Evolutionary conservation across 2,113 vertebrate genomes (phyloP), one percentile per base, ranked within the genome.

Genomic region (Fukomys damarensis): DNA sequence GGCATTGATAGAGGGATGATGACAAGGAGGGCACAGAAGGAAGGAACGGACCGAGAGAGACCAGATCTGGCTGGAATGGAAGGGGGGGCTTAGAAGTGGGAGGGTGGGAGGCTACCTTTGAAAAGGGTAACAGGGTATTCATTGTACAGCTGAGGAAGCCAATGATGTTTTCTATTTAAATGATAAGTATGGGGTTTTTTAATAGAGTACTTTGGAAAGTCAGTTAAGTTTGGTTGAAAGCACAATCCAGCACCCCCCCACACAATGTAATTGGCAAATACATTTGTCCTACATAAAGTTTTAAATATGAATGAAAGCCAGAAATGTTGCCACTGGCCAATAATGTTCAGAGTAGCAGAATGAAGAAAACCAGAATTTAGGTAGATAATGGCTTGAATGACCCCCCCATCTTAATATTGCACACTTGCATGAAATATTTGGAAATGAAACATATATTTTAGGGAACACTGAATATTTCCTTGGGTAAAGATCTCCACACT

Each of bases 201-300:
- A 68, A 19, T 63, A 74, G 74, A 63, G 56, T 84, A n/a, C 24
- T 43, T 95, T 49, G 68, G 87, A 89, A 93, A 85, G 17, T 32
- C 56, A 41, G 49, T 38, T 32, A 3, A 93, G 2, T 80, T 83
- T 43, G 19, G 22, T 74, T 8, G 7, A 68, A 35, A 43, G 49
- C 38, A 28, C 32, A 76, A 43, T 41, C 26, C 1, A 16, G 1
- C 52, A 38, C 46, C 38, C 20, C 26, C n/a, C 11, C 2, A 52
- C 4, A 52, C n/a, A 41, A 13, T 1, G 26, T 76, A 76, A 76
- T 32, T 89, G 43, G 7, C 22, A 17, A 49, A 41, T 5, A 49
- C 65, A 54, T 1, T 8, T 8, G 68, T 30, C 72, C 41, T 76
- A 46, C 46, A 11, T 38, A 32, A 14, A 61, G 20, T 84, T 74